phyloP scores from a whole-genome alignment of 1,140 invertebrate genomes.

The Achatina immaculata region DNA sequence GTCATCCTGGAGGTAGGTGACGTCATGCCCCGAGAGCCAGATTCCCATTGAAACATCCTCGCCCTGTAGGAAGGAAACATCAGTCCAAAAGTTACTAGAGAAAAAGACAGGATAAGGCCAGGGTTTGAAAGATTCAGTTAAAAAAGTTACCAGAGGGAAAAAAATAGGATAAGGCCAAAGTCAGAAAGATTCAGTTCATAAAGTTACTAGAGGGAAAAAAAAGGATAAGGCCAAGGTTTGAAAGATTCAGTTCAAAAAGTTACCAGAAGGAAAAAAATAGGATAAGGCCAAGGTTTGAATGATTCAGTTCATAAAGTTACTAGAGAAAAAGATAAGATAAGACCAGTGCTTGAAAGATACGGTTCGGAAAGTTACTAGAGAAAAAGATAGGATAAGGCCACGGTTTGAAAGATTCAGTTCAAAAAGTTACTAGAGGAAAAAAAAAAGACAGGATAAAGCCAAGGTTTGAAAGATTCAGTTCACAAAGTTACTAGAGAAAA shows the following conservation, averaged over 20 bases:
- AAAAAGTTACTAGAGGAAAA: background rate
- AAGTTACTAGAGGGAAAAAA: background rate
- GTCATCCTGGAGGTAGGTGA: constrained; percentile 39
- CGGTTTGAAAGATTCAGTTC: too few species aligned
- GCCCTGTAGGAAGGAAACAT: constrained; percentile 51
- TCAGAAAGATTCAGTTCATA: too few species aligned
- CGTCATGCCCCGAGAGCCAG: constrained; percentile 64
- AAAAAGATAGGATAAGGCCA: background rate
- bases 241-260: background rate
- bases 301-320: background rate
- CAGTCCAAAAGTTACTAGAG: background rate
- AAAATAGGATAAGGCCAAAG: background rate
- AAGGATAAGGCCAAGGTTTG: background rate
- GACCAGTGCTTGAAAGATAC: too few species aligned
- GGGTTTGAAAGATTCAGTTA: too few species aligned
- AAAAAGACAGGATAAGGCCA: background rate
- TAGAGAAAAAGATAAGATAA: background rate
- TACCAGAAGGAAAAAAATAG: background rate
- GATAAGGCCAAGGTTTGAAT: too few species aligned
- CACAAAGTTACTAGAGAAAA: background rate
- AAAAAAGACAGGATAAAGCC: background rate
- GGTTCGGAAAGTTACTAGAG: background rate
- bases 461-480: too few species aligned
- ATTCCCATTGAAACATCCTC: constrained; percentile 70
- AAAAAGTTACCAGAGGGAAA: background rate